These are phyloP conservation scores for Lerema accius DNA, from an alignment of 1,140 invertebrate genomes.

Conservation along the genomic window DNA sequence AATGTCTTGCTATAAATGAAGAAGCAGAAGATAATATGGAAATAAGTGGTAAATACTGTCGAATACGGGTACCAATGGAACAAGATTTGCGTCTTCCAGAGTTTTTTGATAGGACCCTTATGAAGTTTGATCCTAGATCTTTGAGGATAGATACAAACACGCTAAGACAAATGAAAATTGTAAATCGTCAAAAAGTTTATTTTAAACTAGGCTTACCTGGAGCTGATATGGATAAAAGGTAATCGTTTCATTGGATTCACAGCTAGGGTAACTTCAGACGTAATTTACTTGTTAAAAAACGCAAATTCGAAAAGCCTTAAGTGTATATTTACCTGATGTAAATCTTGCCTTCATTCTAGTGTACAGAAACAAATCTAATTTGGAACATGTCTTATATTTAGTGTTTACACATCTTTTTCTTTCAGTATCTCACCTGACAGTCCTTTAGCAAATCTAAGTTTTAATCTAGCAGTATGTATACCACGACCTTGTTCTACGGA, in stretches of 20 bases:
- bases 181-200: background rate
- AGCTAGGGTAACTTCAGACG: too few relatives aligned
- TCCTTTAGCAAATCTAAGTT: conserved; percentile 1
- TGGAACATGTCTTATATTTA: too few relatives aligned
- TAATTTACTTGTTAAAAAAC: too few relatives aligned
- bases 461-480: conserved; percentile 48
- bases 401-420: too few relatives aligned
- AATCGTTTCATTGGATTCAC: too few relatives aligned
- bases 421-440: background rate
- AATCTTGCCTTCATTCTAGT: too few relatives aligned
- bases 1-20: conserved; percentile 46
- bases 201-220: background rate
- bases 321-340: too few relatives aligned
- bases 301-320: too few relatives aligned
- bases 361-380: too few relatives aligned
- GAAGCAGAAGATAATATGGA: conserved; percentile 30
- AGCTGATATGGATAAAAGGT: conserved; percentile 5
- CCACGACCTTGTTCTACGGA: conserved; percentile 45
- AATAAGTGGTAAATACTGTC: conserved; percentile 52
- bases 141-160: conserved; percentile 14
- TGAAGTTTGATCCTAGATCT: conserved; percentile 19
- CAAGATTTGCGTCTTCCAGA: conserved; percentile 31
- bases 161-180: background rate
- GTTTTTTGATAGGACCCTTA: conserved; percentile 6
- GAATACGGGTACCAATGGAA: conserved; percentile 40